Evolutionary conservation across 2,113 vertebrate species (phyloP).

Genomic region (Myotis davidii): DNA sequence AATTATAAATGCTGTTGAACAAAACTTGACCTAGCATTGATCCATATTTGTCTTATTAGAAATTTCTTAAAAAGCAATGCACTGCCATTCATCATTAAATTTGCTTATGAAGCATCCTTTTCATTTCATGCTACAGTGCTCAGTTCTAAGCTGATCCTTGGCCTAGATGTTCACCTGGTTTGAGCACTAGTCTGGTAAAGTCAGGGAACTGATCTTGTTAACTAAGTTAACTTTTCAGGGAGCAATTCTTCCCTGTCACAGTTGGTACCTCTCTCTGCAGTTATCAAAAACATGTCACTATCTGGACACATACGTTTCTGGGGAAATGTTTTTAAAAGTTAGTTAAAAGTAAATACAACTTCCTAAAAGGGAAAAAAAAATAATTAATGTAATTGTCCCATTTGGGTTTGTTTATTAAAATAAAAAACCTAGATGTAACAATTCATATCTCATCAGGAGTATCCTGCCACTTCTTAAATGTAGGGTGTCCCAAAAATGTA

Average conservation of each 20-base stretch:
- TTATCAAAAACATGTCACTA: background rate
- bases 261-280: background rate
- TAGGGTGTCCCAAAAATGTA: no score
- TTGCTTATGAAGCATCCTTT: background rate
- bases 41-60: background rate
- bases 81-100: background rate
- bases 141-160: background rate
- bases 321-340: background rate
- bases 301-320: background rate
- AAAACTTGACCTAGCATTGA: conserved; percentile 20
- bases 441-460: background rate
- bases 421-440: background rate
- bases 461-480: background rate
- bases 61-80: background rate
- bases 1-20: conserved; percentile 46
- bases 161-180: background rate
- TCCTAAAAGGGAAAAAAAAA: background rate
- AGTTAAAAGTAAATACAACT: background rate
- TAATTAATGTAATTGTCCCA: background rate
- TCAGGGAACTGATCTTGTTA: background rate
- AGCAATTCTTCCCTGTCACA: background rate
- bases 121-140: conserved; percentile 14
- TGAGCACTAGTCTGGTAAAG: background rate
- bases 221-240: background rate
- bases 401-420: background rate